phyloP scores from a whole-genome alignment of 1,140 invertebrate species.

The Caerostris extrusa region DNA sequence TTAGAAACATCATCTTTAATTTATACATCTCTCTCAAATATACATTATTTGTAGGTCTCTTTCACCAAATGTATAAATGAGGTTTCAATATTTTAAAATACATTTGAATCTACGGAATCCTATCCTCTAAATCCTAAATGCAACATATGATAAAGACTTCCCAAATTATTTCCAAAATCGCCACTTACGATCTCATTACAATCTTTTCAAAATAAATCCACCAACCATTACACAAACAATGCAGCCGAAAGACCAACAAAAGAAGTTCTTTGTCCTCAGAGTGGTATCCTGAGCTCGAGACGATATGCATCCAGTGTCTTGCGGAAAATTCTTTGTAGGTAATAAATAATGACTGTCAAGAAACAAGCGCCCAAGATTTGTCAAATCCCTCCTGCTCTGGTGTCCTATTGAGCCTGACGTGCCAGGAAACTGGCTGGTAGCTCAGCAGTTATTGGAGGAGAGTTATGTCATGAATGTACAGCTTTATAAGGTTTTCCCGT shows the following conservation, averaged over 20 bases:
- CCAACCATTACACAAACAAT: not conserved
- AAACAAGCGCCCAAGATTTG: not conserved
- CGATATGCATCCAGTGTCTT: not conserved
- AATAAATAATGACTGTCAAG: slow-evolving; percentile 13
- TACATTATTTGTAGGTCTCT: no score
- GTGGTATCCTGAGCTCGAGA: not conserved
- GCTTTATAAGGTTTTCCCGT: not conserved
- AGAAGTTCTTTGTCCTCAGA: not conserved
- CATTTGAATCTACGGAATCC: no score
- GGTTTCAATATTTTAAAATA: no score
- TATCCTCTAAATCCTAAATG: no score
- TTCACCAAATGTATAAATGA: no score
- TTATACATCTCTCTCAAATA: no score
- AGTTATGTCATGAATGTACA: not conserved
- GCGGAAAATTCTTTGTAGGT: not conserved
- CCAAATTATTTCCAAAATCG: not conserved
- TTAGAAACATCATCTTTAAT: no score
- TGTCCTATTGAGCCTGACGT: not conserved
- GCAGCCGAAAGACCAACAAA: not conserved
- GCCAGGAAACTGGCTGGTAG: not conserved
- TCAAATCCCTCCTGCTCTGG: not conserved
- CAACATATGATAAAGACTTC: no score
- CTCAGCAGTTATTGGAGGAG: not conserved
- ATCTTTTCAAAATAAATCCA: not conserved
- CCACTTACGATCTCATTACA: not conserved